phyloP scores from a whole-genome alignment of 2,797 vertebrate genomes.

The Danio albolineatus region DNA sequence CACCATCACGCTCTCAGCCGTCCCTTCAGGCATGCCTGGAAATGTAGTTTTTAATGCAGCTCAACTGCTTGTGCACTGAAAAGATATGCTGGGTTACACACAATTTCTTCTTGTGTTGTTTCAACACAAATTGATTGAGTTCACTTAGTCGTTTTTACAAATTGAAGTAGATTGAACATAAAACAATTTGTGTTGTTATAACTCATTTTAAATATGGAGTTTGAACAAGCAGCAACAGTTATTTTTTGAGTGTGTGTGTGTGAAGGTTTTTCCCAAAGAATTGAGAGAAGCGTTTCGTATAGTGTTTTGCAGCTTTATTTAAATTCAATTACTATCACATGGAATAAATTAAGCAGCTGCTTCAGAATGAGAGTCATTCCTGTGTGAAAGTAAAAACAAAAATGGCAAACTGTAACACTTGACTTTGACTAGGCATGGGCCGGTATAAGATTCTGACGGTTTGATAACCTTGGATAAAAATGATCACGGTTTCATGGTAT shows the following conservation, averaged over 20 bases:
- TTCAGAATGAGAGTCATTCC: not conserved
- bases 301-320: not conserved
- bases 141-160: no score
- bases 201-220: no score
- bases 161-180: no score
- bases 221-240: no score
- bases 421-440: no score
- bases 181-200: no score
- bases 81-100: no score
- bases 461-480: no score
- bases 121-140: no score
- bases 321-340: not conserved
- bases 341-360: constrained; percentile 9
- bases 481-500: no score
- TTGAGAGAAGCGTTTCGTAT: not conserved
- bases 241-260: not conserved
- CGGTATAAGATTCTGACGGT: no score
- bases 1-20: constrained; percentile 32
- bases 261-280: not conserved
- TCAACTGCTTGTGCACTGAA: not conserved
- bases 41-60: constrained; percentile 48
- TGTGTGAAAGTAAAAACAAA: not conserved
- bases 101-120: no score
- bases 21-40: constrained; percentile 37
- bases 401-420: not conserved